phyloP scores from a whole-genome alignment of 1,140 invertebrate genomes.

The Listronotus oregonensis region DNA sequence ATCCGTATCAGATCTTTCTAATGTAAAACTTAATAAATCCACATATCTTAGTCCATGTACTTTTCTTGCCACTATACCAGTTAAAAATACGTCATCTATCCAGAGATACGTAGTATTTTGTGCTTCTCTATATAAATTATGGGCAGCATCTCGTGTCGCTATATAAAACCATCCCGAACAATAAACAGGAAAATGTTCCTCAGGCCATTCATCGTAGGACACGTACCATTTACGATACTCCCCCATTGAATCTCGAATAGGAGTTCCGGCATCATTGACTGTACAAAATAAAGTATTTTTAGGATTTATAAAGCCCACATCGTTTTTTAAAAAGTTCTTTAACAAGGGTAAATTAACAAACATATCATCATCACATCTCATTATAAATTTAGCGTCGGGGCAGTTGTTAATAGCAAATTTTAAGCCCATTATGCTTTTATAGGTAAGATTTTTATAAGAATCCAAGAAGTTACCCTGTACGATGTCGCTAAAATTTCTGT shows the following conservation, averaged over 20 bases:
- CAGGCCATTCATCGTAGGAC: slow-evolving; percentile 67
- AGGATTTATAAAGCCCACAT: slow-evolving; percentile 61
- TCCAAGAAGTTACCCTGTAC: slow-evolving; percentile 80
- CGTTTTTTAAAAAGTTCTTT: slow-evolving; percentile 63
- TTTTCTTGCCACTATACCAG: slow-evolving; percentile 69
- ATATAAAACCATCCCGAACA: slow-evolving; percentile 75
- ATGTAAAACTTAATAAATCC: slow-evolving; percentile 49
- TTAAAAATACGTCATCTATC: slow-evolving; percentile 85
- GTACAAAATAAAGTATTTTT: slow-evolving; percentile 65
- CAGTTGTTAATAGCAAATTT: slow-evolving; percentile 78
- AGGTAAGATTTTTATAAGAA: slow-evolving; percentile 83
- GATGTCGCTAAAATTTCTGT: slow-evolving; percentile 67
- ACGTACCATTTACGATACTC: slow-evolving; percentile 72
- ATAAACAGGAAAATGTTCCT: slow-evolving; percentile 66
- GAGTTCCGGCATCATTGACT: slow-evolving; percentile 55
- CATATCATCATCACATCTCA: slow-evolving; percentile 82
- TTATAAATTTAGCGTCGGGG: slow-evolving; percentile 69
- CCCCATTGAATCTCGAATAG: slow-evolving; percentile 68
- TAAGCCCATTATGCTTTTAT: slow-evolving; percentile 85
- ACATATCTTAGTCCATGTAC: slow-evolving; percentile 63
- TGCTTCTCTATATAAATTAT: slow-evolving; percentile 54
- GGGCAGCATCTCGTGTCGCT: slow-evolving; percentile 71
- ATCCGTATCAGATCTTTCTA: slow-evolving; percentile 18
- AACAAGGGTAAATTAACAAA: slow-evolving; percentile 74
- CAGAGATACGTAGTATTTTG: slow-evolving; percentile 64